phyloP scores from a whole-genome alignment of 2,113 vertebrate species.

The Atherinomorus stipes region DNA sequence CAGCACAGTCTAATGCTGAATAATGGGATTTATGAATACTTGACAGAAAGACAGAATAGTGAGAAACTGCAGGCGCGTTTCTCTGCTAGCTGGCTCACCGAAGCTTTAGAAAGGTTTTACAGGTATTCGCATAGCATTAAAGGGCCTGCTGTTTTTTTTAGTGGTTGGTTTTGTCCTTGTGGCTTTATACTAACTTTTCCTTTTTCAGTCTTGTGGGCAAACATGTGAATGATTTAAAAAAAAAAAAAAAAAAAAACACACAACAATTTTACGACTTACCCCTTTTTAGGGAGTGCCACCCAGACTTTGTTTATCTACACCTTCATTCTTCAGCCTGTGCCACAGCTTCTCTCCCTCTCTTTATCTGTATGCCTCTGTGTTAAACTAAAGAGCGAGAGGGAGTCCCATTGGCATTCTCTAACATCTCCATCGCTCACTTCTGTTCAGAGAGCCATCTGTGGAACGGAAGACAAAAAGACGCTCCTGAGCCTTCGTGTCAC shows the following conservation, averaged over 20 bases:
- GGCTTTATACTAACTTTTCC: neutral
- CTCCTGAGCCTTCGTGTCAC: conserved; percentile 69
- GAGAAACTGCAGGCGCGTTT: conserved; percentile 26
- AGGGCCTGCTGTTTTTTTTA: conserved; percentile 19
- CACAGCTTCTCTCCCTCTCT: conserved; percentile 43
- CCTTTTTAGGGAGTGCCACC: conserved; percentile 4
- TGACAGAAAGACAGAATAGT: conserved; percentile 24
- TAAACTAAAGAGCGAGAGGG: conserved; percentile 66
- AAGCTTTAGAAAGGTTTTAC: conserved; percentile 47
- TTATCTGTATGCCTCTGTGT: conserved; percentile 63
- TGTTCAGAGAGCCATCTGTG: conserved; percentile 77
- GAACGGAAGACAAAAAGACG: conserved; percentile 76
- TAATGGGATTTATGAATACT: conserved; percentile 47
- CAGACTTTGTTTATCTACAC: conserved; percentile 9
- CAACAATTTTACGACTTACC: neutral
- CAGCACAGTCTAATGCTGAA: conserved; percentile 48
- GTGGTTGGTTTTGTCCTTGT: neutral
- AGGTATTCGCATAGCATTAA: conserved; percentile 27
- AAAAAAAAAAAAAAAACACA: neutral
- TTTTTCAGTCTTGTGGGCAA: neutral
- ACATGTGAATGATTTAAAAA: conserved; percentile 6
- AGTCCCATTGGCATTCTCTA: conserved; percentile 75
- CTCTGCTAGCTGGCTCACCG: conserved; percentile 16
- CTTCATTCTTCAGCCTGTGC: conserved; percentile 37
- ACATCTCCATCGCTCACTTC: conserved; percentile 66